Conservation (phyloP, 2,113 vertebrate species). For the Halcyon senegalensis region DNA sequence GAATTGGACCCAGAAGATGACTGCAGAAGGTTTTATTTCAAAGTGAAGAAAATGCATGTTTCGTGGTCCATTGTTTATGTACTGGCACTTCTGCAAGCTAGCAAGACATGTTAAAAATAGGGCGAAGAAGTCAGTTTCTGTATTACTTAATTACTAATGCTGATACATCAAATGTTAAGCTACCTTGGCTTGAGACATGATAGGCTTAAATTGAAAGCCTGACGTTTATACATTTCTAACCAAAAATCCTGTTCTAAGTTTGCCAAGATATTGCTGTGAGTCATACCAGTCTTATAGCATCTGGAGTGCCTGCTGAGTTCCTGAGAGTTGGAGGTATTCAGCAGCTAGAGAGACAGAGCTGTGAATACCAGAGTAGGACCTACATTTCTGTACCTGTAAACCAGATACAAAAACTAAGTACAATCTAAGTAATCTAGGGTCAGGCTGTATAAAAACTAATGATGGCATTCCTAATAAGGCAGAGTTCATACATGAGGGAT, state of each 20-base stretch:
- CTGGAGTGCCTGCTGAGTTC: background rate
- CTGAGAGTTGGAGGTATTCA: background rate
- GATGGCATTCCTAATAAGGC: background rate
- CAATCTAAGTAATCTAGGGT: background rate
- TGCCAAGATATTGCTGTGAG: background rate
- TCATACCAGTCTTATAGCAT: background rate
- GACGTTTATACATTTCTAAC: background rate
- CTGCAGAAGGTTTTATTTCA: background rate
- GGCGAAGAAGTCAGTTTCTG: background rate
- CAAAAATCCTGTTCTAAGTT: background rate
- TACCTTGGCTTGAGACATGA: background rate
- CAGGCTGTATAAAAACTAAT: background rate
- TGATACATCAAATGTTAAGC: background rate
- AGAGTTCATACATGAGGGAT: background rate
- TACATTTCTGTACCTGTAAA: background rate
- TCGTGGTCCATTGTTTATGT: background rate
- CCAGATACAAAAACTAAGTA: background rate
- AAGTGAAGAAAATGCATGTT: background rate
- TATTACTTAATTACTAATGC: background rate
- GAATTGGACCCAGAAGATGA: background rate
- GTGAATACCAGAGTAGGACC: background rate
- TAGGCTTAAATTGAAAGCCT: background rate
- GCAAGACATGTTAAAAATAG: background rate
- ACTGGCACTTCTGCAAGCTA: background rate
- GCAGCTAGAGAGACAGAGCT: background rate